Conservation (phyloP, 2,888 invertebrate species). For the Hermaeophaga mercurialis region DNA sequence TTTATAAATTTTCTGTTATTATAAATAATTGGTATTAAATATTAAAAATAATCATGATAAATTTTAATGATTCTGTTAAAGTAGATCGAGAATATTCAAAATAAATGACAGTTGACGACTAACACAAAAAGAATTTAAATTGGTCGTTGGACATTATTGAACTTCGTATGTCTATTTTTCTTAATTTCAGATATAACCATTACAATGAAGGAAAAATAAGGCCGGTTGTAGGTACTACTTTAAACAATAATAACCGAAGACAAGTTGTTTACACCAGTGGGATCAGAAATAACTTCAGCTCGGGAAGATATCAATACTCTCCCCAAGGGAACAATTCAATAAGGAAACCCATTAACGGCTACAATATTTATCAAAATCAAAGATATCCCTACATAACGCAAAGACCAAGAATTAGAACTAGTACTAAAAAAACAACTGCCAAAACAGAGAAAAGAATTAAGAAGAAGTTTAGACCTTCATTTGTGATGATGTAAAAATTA, state of each 20-base stretch:
- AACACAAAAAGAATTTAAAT: no score
- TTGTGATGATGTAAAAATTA: constrained; percentile 8
- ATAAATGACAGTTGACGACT: no score
- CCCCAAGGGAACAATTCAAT: background rate
- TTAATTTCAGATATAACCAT: background rate
- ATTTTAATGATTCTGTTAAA: no score
- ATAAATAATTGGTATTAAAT: no score
- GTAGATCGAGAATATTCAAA: no score
- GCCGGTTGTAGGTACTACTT: background rate
- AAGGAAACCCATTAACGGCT: background rate
- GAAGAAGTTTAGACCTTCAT: constrained; percentile 16
- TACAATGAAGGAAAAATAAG: background rate
- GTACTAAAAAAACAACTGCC: background rate
- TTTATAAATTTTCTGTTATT: no score
- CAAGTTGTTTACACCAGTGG: constrained; percentile 2
- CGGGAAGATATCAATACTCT: background rate
- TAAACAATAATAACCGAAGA: constrained; percentile 1
- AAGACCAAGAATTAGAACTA: background rate
- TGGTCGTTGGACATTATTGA: no score
- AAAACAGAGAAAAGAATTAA: constrained; percentile 3
- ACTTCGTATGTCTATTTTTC: background rate
- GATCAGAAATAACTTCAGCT: background rate
- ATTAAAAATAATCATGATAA: no score
- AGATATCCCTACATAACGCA: background rate
- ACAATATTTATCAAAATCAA: background rate